Evolutionary conservation across 1,140 invertebrate genomes (phyloP).

Genomic region (Maconellicoccus hirsutus): DNA sequence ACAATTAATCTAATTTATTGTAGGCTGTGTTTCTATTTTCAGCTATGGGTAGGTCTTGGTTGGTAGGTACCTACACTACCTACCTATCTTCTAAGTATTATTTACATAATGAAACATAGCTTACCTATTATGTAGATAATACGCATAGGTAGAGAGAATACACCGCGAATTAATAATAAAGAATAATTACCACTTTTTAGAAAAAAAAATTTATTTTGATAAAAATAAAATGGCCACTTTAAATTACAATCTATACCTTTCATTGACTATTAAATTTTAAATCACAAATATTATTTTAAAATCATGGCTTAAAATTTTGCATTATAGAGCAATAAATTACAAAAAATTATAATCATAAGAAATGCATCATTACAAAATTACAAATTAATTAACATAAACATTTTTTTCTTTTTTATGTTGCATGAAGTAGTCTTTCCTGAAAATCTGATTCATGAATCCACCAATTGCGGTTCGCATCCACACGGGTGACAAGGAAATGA

Average conservation of each 20-base stretch:
- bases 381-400: background rate
- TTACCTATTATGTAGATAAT: too few species aligned
- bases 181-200: too few species aligned
- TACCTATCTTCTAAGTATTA: too few species aligned
- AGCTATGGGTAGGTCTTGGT: too few species aligned
- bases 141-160: too few species aligned
- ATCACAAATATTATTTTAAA: background rate
- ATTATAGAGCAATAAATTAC: background rate
- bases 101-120: too few species aligned
- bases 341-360: background rate
- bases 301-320: background rate
- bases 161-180: too few species aligned
- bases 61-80: too few species aligned
- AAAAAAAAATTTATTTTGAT: too few species aligned
- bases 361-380: background rate
- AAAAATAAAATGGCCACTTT: background rate
- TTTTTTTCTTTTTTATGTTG: conserved; percentile 28
- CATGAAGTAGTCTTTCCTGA: conserved; percentile 41
- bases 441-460: conserved; percentile 36
- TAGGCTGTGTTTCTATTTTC: too few species aligned
- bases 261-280: background rate
- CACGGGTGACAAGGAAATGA: conserved; percentile 39
- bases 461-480: conserved; percentile 44
- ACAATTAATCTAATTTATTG: too few species aligned
- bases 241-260: background rate